Evolutionary conservation across 2,797 vertebrate genomes (phyloP), one percentile per base, ranked within the genome.

Genomic region (Acanthornis magna): DNA sequence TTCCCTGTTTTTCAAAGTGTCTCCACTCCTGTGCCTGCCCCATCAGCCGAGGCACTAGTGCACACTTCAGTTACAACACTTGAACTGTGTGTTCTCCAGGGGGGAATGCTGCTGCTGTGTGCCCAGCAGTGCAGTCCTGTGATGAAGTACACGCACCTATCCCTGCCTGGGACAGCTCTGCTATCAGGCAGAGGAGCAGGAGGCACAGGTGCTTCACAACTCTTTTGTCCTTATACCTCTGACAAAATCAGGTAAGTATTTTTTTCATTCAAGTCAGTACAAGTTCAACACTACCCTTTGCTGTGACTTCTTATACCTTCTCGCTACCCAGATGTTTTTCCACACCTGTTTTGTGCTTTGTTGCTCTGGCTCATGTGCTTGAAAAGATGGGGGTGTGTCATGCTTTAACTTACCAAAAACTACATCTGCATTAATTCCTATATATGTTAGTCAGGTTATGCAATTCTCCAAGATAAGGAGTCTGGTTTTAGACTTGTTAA

Each of bases 21-120:
- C 26, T 53, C 18, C 9, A 5, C 12, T n/a, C 16, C 17, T 29
- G 5, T 16, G 42, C 29, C 29, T 66, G 29, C 36, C 26, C 25
- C 9, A 27, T 3, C 25, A 47, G 61, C n/a, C 13, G 21, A 36
- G 15, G 13, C 5, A 3, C 12, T 22, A 20, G 25, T 47, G 32
- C 30, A 40, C 8, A 4, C 20, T 40, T 60, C 34, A 55, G 29
- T 23, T 27, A 1, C 2, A 55, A 1, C 2, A 51, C 16, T 42
- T 42, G 7, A 42, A 13, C n/a, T n/a, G n/a, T 42, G 40, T 42
- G 40, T 42, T 42, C 40, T 42, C 40, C 40, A 42, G 40, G 40
- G 14, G 40, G 40, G 40, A 65, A 48, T 8, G 2, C 0, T 57
- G 32, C 23, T 14, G 2, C 2, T 6, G 1, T 38, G n/a, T 11